Percentiles rank a stretch among this genome's conserved stretches.
Conservation (phyloP, 2,113 vertebrate genomes). For the Cettia cetti region DNA sequence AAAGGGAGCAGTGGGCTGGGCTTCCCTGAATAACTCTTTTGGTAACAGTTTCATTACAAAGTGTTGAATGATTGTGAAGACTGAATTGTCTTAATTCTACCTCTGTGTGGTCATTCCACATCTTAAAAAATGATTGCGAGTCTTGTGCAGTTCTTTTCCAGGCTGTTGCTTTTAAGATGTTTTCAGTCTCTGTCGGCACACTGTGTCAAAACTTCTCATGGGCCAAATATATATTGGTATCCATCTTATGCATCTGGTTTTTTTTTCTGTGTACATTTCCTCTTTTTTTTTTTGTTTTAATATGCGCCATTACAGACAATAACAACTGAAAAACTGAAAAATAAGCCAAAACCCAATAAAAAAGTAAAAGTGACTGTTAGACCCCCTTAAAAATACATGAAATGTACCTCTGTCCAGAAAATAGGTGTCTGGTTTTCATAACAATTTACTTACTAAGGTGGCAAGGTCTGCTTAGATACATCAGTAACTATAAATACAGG, state of each 20-base stretch:
- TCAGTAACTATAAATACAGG: background rate
- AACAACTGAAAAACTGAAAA: background rate
- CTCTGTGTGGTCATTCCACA: background rate
- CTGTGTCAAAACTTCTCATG: background rate
- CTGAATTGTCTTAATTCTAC: background rate
- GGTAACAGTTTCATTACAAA: background rate
- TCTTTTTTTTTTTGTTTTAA: background rate
- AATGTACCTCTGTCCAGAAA: background rate
- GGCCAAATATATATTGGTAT: background rate
- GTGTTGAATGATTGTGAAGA: background rate
- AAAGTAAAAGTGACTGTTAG: background rate
- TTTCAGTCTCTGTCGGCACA: background rate
- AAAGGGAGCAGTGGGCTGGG: background rate
- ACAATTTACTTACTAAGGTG: background rate
- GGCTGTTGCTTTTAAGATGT: background rate
- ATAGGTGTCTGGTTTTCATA: background rate
- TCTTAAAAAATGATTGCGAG: background rate
- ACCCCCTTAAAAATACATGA: background rate
- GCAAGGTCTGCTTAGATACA: background rate
- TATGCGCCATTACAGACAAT: background rate
- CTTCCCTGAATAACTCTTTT: background rate
- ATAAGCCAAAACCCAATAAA: background rate
- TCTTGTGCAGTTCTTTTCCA: background rate
- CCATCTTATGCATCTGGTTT: accelerated
- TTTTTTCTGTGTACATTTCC: background rate